Base-by-base conservation (phyloP, 2,888 invertebrate genomes). In the Dasysyrphus albostriatus region DNA sequence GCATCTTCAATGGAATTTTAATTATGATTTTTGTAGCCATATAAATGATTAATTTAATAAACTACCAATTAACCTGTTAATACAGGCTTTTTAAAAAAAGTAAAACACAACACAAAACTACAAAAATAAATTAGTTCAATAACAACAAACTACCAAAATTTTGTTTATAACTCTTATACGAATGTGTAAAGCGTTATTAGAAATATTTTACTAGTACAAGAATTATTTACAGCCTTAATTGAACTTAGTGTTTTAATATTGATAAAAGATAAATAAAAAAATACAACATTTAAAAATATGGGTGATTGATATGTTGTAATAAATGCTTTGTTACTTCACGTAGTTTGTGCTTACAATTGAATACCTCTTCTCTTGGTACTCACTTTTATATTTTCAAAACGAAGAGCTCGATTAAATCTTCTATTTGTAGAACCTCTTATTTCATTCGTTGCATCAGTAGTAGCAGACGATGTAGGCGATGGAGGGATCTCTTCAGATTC, bases 401-500 rank as follows among this genome's bases (percentile, higher is more conserved):
- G 82, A 39, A 87, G 87, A 16, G 74, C 65, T 72, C 87, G 78
- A 47, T 87, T 83, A 37, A 87, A 51, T 32, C 83, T 78, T 42
- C 56, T 78, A 0, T 32, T 34, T 8, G 54, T 29, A 0, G 73
- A 47, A 7, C 58, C 54, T 9, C 16, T 44, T 8, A 1, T 37
- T 34, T 67, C 67, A 14, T 9, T 5, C 2, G 63, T 74, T n/a
- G 29, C 42, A 1, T 51, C 79, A 14, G 34, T 61, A 5, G 82
- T 82, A 3, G 85, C 74, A 42, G 69, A 51, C 0, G 78, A 51
- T 9, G 89, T 89, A 12, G 91, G 92, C 5, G 91, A 92, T n/a
- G 90, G 89, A 2, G 89, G 90, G 78, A 92, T 91, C 8, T 90
- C 88, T 8, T 92, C 92, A 1, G 91, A 90, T 24, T 88, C 83